Base-by-base conservation (phyloP, 2,797 vertebrate species). In the Hybognathus amarus region DNA sequence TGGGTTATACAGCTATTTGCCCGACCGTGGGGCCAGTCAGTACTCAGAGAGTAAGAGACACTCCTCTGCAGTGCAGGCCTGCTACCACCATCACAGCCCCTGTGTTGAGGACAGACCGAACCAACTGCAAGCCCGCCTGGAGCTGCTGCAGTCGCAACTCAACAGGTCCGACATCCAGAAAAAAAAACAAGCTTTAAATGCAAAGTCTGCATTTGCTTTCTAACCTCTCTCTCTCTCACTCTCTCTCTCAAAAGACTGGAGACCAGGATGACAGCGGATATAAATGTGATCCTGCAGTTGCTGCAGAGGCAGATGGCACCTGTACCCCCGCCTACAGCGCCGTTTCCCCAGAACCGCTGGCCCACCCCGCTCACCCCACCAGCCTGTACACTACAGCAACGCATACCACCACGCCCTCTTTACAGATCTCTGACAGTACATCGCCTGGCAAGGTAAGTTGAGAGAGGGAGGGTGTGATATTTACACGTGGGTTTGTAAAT, bases 261-360 rank as follows among this genome's bases (percentile, higher is more conserved):
- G 93, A 96, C 96, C 78, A 95, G 96, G n/a, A 95, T 99, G 96
- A 96, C 96, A 0, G 95, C 97, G 59, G 98, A 99, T 86, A 97
- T 99, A 91, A 96, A 91, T 22, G 93, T 94, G 90, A 97, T 99
- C 92, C 95, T 99, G 69, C 97, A 98, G 94, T 95, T 99, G 83
- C 96, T 99, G 77, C 97, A 97, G 91, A 95, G 96, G 87, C 96
- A 98, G 92, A 93, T 96, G 90, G 93, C 95, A 54, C 96, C 95
- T 22, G 96, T 97, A 79, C 96, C 96, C 95, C 96, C 0, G 94
- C 96, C 0, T 99, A 96, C 92, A 96, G 96, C 61, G 93, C 94
- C 2, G 95, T 96, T 92, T 96, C 96, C 0, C 93, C 96, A 0
- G 80, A 89, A 69, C 88, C 92, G 77, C 94, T 24, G 24, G 40